These are phyloP conservation scores for Ammodytes marinus DNA, from an alignment of 2,113 vertebrate species.

Conservation along the genomic window DNA sequence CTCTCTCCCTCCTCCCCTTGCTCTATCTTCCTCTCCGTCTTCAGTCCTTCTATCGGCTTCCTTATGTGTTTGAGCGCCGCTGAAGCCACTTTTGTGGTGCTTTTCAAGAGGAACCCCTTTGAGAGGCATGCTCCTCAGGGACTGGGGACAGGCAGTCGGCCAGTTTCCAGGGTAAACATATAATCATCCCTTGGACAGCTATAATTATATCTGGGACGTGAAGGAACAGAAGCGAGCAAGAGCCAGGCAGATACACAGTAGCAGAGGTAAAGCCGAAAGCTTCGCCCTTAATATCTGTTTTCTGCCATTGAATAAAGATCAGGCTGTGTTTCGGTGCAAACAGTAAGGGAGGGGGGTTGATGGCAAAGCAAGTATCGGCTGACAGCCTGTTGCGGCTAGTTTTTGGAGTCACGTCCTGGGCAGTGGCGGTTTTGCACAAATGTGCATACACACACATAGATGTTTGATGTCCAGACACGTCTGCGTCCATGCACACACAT, in stretches of 20 bases:
- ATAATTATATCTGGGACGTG: conserved; percentile 88
- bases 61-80: conserved; percentile 30
- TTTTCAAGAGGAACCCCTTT: conserved; percentile 83
- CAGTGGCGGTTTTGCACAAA: conserved; percentile 16
- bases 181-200: conserved; percentile 91
- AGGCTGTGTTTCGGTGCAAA: conserved; percentile 58
- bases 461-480: conserved; percentile 52
- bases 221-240: conserved; percentile 85
- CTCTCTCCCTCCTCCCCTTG: conserved; percentile 8
- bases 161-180: conserved; percentile 92
- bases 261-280: conserved; percentile 85
- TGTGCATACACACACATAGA: conserved; percentile 13
- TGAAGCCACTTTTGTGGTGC: conserved; percentile 76
- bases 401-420: conserved; percentile 71
- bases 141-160: conserved; percentile 87
- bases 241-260: conserved; percentile 81
- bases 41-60: conserved; percentile 41
- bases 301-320: conserved; percentile 81
- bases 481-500: conserved; percentile 11
- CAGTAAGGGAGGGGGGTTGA: conserved; percentile 53
- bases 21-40: conserved; percentile 35
- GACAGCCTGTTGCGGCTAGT: conserved; percentile 74
- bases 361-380: conserved; percentile 73
- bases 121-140: conserved; percentile 79
- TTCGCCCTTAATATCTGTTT: conserved; percentile 80